These are phyloP conservation scores for Emydura subglobosa DNA, from an alignment of 2,113 vertebrate species.

Conservation along the genomic window DNA sequence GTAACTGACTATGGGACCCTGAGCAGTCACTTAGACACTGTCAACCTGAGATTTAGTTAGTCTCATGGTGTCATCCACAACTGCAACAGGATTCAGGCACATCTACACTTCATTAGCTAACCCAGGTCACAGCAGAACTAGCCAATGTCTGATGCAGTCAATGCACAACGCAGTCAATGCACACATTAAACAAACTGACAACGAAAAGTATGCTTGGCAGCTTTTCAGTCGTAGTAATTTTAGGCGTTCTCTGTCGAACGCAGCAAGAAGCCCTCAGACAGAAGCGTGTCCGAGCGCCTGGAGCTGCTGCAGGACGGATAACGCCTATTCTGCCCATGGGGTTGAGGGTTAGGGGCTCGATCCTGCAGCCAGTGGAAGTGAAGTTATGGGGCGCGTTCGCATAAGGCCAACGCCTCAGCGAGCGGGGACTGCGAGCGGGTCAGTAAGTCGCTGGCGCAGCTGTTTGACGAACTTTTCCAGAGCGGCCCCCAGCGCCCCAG, in stretches of 20 bases:
- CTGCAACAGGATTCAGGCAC: not conserved
- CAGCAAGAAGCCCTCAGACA: not conserved
- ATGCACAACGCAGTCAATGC: not conserved
- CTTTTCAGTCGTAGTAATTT: not conserved
- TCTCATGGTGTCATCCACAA: not conserved
- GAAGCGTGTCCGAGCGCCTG: not conserved
- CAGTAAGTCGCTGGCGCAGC: not conserved
- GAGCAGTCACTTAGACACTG: not conserved
- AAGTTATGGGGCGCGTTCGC: not conserved
- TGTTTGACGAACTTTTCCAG: not conserved
- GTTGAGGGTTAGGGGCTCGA: not conserved
- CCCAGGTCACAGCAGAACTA: not conserved
- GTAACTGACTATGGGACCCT: not conserved
- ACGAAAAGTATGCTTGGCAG: not conserved
- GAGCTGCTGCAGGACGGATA: not conserved
- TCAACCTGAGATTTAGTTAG: not conserved
- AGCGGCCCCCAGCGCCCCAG: no score
- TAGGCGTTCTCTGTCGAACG: not conserved
- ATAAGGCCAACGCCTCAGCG: no score
- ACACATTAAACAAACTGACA: not conserved
- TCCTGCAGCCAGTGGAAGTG: not conserved
- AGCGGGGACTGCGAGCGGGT: no score
- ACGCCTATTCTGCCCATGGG: not conserved
- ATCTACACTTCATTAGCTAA: not conserved
- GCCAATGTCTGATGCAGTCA: not conserved